Conservation (phyloP, 2,113 vertebrate genomes). For the Atherinomorus stipes region DNA sequence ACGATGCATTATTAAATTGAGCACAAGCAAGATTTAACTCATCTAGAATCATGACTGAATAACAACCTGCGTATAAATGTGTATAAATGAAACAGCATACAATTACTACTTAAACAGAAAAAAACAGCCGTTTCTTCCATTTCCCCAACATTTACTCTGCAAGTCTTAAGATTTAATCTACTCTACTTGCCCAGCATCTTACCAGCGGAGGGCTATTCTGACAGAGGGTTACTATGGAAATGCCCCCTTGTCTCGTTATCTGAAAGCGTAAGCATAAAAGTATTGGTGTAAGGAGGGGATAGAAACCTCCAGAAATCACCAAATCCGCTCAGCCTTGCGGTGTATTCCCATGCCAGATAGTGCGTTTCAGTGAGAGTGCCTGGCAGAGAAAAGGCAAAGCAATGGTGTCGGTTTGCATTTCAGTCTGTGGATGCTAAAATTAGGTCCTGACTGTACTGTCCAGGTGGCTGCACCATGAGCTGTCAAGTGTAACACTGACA, state of each 20-base stretch:
- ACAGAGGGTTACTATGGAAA: neutral
- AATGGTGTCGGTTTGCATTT: conserved; percentile 49
- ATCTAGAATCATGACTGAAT: neutral
- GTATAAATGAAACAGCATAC: neutral
- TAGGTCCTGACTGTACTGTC: conserved; percentile 51
- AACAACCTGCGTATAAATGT: neutral
- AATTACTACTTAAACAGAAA: conserved; percentile 7
- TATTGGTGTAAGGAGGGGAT: neutral
- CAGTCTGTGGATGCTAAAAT: conserved; percentile 56
- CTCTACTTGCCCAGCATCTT: neutral
- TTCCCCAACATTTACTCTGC: neutral
- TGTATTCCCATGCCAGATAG: conserved; percentile 2
- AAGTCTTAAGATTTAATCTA: conserved; percentile 8
- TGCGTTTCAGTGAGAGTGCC: conserved; percentile 7
- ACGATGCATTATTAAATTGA: neutral
- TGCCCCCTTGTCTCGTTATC: conserved; percentile 6
- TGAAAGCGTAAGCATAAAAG: conserved; percentile 9
- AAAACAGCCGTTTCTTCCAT: neutral
- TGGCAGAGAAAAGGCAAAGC: conserved; percentile 44
- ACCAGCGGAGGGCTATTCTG: neutral
- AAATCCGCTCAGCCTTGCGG: conserved; percentile 3
- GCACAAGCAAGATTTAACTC: too few species aligned
- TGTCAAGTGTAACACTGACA: conserved; percentile 35
- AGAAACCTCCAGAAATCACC: conserved; percentile 18
- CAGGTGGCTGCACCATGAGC: conserved; percentile 69